phyloP scores from a whole-genome alignment of 2,113 vertebrate genomes.

The Oostethus manadensis region DNA sequence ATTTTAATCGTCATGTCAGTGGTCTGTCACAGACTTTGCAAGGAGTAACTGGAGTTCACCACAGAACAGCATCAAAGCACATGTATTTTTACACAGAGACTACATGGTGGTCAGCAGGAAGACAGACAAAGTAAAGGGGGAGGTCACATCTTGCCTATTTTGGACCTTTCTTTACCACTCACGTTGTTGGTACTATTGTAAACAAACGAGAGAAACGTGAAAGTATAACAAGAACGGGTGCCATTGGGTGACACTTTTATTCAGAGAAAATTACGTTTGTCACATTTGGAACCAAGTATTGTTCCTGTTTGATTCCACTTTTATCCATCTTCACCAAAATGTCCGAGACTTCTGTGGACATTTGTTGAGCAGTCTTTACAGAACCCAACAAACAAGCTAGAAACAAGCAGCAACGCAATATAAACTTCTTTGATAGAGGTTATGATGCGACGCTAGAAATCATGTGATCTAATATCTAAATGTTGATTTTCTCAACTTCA shows the following conservation, averaged over 20 bases:
- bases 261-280: no score
- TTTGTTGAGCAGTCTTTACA: no score
- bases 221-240: not conserved
- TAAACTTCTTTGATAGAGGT: not conserved
- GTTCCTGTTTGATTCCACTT: no score
- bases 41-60: constrained; percentile 35
- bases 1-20: constrained; percentile 40
- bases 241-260: no score
- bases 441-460: not conserved
- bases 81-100: constrained; percentile 38
- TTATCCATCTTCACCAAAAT: no score
- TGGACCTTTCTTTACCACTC: constrained; percentile 5
- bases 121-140: constrained; percentile 7
- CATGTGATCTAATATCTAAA: no score
- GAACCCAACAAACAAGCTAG: no score
- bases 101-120: constrained; percentile 17
- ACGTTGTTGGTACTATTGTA: not conserved
- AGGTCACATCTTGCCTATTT: not conserved
- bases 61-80: constrained; percentile 33
- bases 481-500: no score
- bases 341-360: no score
- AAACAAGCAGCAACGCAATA: no score
- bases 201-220: not conserved
- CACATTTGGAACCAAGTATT: no score
- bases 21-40: constrained; percentile 43